Percentiles rank a stretch among this genome's conserved stretches.
These are phyloP conservation scores for Diglossa cyanea DNA, from an alignment of 2,797 vertebrate genomes.

Conservation along the genomic window DNA sequence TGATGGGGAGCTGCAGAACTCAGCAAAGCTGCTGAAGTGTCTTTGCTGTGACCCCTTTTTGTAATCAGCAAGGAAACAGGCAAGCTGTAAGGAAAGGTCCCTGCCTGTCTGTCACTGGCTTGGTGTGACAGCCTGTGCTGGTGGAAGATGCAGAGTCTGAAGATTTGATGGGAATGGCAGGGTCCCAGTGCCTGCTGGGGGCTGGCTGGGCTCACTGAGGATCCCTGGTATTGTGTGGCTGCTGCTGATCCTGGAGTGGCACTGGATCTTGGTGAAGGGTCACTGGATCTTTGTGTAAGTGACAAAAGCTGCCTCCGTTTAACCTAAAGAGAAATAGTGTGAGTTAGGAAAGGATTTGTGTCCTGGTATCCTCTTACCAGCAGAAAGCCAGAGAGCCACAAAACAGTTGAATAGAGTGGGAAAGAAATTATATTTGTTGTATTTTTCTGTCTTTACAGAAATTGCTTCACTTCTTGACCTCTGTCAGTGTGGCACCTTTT, in stretches of 20 bases:
- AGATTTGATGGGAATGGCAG: background rate
- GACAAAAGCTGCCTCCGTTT: background rate
- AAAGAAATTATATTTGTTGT: background rate
- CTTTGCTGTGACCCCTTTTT: background rate
- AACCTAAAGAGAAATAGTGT: background rate
- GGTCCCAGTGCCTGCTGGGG: background rate
- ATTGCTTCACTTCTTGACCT: background rate
- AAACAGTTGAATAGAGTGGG: accelerated
- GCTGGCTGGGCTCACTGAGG: background rate
- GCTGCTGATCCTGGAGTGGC: background rate
- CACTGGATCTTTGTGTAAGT: background rate
- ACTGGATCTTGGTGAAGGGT: background rate
- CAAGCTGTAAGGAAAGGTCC: background rate
- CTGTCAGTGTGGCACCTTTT: background rate
- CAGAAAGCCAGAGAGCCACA: accelerated
- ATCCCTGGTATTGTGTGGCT: background rate
- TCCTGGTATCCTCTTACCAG: background rate
- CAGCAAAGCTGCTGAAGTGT: background rate
- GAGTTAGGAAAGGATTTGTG: background rate
- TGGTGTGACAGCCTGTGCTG: background rate
- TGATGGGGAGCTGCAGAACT: background rate
- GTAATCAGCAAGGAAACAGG: background rate
- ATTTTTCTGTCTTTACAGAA: background rate
- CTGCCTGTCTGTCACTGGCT: background rate
- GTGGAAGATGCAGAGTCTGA: background rate